These are phyloP conservation scores for Monochamus saltuarius DNA, from an alignment of 1,140 invertebrate species.

Conservation along the genomic window DNA sequence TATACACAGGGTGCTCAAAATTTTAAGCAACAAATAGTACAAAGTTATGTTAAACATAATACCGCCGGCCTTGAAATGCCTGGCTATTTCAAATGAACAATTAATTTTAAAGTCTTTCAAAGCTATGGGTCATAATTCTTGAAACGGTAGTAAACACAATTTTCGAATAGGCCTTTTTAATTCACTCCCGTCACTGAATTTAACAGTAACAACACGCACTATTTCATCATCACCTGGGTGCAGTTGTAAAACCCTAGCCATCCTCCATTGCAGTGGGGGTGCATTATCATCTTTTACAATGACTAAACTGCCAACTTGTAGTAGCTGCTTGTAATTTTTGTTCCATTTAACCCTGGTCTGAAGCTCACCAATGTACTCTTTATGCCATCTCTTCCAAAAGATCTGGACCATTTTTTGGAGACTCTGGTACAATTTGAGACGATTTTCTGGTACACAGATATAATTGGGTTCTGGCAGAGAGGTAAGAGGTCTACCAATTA, in stretches of 20 bases:
- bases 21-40: no score
- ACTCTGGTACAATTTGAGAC: constrained; percentile 14
- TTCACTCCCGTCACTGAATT: not conserved
- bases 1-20: no score
- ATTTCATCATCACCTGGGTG: constrained; percentile 38
- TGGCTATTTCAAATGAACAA: no score
- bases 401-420: constrained; percentile 26
- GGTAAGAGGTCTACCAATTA: constrained; percentile 27
- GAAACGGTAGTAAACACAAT: no score
- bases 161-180: no score
- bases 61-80: no score
- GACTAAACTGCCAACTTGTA: constrained; percentile 5
- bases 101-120: no score
- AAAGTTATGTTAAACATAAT: no score
- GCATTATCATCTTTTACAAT: not conserved
- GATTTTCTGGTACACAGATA: constrained; percentile 1
- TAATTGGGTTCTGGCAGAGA: constrained; percentile 19
- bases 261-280: constrained; percentile 30
- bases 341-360: constrained; percentile 4
- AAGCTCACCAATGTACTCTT: constrained; percentile 36
- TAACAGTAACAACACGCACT: constrained; percentile 36
- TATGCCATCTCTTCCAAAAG: constrained; percentile 40
- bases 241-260: constrained; percentile 35
- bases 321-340: not conserved
- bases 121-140: no score